Percentiles rank a stretch among this genome's conserved stretches.
phyloP scores from a whole-genome alignment of 2,113 vertebrate species.

The Rynchops niger region DNA sequence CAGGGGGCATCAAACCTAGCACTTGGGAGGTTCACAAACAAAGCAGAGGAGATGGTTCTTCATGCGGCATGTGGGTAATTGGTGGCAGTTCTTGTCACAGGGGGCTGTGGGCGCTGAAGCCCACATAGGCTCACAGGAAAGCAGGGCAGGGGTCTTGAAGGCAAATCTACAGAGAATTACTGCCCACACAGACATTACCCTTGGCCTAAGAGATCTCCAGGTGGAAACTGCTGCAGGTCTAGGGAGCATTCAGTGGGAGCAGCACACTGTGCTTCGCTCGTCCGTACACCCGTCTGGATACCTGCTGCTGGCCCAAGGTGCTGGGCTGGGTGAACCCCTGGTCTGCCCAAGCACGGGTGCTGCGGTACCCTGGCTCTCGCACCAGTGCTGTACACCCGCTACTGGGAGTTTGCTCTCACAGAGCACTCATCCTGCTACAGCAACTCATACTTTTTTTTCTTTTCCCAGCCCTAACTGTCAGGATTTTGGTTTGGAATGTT shows the following conservation, averaged over 20 bases:
- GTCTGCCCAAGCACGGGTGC: neutral
- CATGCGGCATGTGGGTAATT: rapidly evolving
- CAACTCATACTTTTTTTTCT: neutral
- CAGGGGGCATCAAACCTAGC: neutral
- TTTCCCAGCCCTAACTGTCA: neutral
- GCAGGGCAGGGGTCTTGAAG: neutral
- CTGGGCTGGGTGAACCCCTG: neutral
- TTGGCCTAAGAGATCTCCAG: neutral
- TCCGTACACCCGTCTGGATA: neutral
- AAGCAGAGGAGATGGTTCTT: neutral
- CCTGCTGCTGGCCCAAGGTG: neutral
- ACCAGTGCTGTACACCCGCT: neutral
- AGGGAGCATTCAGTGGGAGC: neutral
- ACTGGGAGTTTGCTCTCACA: neutral
- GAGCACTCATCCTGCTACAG: neutral
- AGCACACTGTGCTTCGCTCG: neutral
- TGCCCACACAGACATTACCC: neutral
- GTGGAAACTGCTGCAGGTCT: neutral
- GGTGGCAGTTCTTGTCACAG: neutral
- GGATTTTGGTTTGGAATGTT: neutral
- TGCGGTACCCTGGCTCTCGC: neutral
- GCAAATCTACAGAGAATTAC: neutral
- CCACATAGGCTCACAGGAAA: neutral
- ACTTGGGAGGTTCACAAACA: neutral
- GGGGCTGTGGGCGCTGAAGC: rapidly evolving